Evolutionary conservation across 2,888 invertebrate species (phyloP).

Genomic region (Isotomurus palustris): DNA sequence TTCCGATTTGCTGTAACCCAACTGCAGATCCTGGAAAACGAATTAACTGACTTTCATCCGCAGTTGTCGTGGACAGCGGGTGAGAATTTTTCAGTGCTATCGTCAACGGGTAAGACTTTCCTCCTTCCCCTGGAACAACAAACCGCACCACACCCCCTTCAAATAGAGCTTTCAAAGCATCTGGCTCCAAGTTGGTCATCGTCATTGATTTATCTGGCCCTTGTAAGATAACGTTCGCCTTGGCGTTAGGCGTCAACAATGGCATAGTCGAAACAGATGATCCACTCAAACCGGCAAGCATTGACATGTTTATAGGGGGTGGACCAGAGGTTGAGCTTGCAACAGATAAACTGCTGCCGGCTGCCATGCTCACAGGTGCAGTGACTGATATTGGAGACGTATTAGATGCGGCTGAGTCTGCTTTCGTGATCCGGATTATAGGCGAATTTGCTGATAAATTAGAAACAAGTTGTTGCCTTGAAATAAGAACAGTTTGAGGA

Average conservation of each 20-base stretch:
- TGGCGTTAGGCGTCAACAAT: neutral
- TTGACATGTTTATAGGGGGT: no score
- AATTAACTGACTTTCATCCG: no score
- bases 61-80: neutral
- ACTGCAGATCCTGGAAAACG: no score
- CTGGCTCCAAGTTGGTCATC: neutral
- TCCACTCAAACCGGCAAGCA: no score
- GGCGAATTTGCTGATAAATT: neutral
- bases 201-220: slow-evolving; percentile 4
- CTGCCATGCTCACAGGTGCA: no score
- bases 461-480: neutral
- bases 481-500: neutral
- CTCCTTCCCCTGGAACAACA: slow-evolving; percentile 7
- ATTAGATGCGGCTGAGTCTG: no score
- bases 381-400: no score
- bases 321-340: no score
- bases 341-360: no score
- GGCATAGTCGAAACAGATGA: no score
- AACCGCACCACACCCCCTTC: slow-evolving; percentile 4
- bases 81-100: neutral
- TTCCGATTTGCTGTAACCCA: no score
- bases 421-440: neutral
- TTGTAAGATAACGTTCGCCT: slow-evolving; percentile 10
- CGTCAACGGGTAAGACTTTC: neutral
- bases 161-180: slow-evolving; percentile 1